These are phyloP conservation scores for Tetropium fuscum DNA, from an alignment of 2,888 invertebrate species.

Conservation along the genomic window DNA sequence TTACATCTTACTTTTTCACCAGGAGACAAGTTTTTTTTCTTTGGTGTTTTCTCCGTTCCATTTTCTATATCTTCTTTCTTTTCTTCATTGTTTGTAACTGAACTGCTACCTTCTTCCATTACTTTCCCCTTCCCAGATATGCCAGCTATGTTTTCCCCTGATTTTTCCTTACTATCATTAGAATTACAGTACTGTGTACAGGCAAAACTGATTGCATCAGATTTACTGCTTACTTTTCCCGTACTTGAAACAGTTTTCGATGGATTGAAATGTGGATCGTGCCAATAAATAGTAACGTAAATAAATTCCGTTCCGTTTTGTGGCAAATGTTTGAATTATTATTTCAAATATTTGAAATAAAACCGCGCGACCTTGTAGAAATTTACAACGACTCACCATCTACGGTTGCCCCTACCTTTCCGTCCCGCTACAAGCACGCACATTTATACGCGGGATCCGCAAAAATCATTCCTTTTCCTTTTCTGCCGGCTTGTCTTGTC, in stretches of 20 bases:
- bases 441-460: too few relatives aligned
- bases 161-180: not conserved
- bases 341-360: too few relatives aligned
- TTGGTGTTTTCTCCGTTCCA: not conserved
- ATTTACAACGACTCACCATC: too few relatives aligned
- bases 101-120: not conserved
- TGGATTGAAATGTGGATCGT: not conserved
- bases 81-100: not conserved
- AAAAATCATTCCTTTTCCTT: too few relatives aligned
- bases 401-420: too few relatives aligned
- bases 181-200: not conserved
- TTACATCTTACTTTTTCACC: not conserved
- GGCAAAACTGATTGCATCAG: not conserved
- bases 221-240: not conserved
- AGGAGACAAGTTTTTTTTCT: not conserved
- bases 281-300: conserved; percentile 1
- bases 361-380: too few relatives aligned
- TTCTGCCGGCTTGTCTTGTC: too few relatives aligned
- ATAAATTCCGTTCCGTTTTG: too few relatives aligned
- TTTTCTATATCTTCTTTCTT: not conserved
- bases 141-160: not conserved
- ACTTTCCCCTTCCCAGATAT: not conserved
- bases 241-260: not conserved
- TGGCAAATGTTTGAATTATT: too few relatives aligned
- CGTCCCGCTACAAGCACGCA: too few relatives aligned